Percentiles rank a stretch among this genome's conserved stretches.
phyloP scores from a whole-genome alignment of 2,113 vertebrate species.

The Meles meles region DNA sequence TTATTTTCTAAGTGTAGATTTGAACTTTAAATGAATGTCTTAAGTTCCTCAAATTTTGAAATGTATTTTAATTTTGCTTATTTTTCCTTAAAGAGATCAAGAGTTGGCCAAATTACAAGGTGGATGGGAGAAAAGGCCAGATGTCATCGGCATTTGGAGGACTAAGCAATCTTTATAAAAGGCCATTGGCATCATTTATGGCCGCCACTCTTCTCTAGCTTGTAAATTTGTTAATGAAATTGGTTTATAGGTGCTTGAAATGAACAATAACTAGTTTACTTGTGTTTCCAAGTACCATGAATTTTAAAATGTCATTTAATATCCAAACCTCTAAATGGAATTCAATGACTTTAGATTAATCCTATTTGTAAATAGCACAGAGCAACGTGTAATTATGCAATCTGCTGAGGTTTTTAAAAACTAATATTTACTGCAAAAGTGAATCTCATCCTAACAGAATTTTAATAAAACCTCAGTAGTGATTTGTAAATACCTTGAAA shows the following conservation, averaged over 20 bases:
- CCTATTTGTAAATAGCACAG: constrained; percentile 58
- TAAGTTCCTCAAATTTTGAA: background rate
- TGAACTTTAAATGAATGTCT: background rate
- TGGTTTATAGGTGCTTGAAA: constrained; percentile 15
- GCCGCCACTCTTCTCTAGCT: background rate
- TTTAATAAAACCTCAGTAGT: constrained; percentile 38
- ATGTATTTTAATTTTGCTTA: background rate
- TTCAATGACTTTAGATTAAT: constrained; percentile 50
- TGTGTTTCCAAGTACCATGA: constrained; percentile 18
- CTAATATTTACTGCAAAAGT: constrained; percentile 54
- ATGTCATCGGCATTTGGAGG: background rate
- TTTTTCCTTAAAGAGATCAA: background rate
- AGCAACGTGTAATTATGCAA: background rate
- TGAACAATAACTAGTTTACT: constrained; percentile 41
- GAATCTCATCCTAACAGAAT: constrained; percentile 35
- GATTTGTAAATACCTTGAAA: constrained; percentile 49
- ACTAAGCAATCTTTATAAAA: background rate
- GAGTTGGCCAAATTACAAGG: background rate
- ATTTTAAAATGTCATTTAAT: constrained; percentile 59
- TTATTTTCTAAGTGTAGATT: background rate
- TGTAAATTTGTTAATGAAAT: constrained; percentile 29
- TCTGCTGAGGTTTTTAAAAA: constrained; percentile 28
- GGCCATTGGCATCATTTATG: background rate
- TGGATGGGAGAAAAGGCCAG: background rate
- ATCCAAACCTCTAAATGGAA: constrained; percentile 28